Conservation (phyloP, 2,113 vertebrate species). For the Rhinoptilus africanus region DNA sequence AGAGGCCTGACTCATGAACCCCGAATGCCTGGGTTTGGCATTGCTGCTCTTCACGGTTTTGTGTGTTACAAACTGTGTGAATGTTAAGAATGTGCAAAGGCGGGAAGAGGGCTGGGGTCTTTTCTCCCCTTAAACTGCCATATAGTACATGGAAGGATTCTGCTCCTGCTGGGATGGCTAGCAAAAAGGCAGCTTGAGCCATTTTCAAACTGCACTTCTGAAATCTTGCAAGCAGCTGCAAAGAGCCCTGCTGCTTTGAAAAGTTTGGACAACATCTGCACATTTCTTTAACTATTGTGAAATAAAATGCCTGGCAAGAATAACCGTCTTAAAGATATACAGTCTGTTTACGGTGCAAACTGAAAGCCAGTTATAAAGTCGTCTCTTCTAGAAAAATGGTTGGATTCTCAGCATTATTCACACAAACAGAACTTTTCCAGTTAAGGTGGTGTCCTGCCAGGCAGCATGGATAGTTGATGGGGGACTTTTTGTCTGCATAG, state of each 20-base stretch:
- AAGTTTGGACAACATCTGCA: slow-evolving; percentile 31
- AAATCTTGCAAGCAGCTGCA: slow-evolving; percentile 42
- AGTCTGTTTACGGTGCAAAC: neutral
- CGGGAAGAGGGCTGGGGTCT: neutral
- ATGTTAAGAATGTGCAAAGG: neutral
- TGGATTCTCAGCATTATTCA: neutral
- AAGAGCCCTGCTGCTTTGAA: neutral
- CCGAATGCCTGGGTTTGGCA: neutral
- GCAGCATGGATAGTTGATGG: neutral
- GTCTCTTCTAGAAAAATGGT: neutral
- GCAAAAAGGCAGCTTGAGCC: neutral
- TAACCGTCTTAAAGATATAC: neutral
- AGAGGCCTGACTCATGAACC: neutral
- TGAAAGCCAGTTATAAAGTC: neutral
- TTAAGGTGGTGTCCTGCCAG: slow-evolving; percentile 23
- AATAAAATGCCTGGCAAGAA: slow-evolving; percentile 39
- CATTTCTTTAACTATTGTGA: slow-evolving; percentile 19
- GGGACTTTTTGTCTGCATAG: neutral
- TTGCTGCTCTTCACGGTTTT: neutral
- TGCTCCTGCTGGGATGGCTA: neutral
- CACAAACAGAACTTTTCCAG: neutral
- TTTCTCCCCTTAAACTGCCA: neutral
- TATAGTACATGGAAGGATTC: neutral
- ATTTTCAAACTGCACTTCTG: neutral
- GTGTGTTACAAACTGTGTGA: neutral